These are phyloP conservation scores for Microctonus brassicae DNA, from an alignment of 2,888 invertebrate genomes.

Conservation along the genomic window DNA sequence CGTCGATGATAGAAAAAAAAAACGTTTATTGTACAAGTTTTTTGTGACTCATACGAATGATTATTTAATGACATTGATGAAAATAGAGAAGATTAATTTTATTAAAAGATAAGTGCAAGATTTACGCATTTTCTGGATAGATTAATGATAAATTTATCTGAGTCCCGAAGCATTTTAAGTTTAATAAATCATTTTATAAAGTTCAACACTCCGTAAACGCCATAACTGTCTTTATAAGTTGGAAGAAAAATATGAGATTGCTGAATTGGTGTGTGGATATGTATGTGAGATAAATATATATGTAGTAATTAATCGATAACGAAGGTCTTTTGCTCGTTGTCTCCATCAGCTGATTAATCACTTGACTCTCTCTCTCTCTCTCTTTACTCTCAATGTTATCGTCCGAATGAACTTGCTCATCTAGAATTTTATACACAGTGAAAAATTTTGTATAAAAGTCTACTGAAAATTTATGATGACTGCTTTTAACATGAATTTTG, in stretches of 20 bases:
- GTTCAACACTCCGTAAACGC: too few species aligned
- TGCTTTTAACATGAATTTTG: neutral
- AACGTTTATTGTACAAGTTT: neutral
- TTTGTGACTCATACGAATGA: neutral
- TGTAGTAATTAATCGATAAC: slow-evolving; percentile 10
- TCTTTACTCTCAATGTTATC: neutral
- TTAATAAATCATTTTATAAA: neutral
- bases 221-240: too few species aligned
- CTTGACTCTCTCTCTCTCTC: too few species aligned
- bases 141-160: neutral
- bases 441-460: too few species aligned
- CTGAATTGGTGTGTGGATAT: neutral
- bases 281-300: neutral
- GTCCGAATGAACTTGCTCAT: neutral
- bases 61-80: neutral
- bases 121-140: neutral
- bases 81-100: neutral
- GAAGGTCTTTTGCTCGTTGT: neutral
- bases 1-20: neutral
- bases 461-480: neutral
- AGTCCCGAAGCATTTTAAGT: neutral
- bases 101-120: neutral
- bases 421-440: neutral
- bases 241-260: neutral
- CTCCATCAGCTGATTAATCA: neutral